phyloP scores from a whole-genome alignment of 2,113 vertebrate species.

The Oxygymnocypris stewartii region DNA sequence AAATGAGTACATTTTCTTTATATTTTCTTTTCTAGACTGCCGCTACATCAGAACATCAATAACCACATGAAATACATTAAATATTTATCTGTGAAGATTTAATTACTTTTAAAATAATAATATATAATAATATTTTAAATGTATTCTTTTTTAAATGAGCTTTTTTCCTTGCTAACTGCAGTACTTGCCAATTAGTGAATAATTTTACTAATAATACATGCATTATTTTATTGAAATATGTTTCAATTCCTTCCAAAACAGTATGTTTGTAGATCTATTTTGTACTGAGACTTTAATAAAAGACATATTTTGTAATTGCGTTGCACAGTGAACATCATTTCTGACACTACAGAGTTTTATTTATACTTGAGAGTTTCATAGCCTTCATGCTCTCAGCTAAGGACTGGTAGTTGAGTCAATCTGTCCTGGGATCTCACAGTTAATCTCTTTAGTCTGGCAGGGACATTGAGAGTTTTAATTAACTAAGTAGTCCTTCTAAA shows the following conservation, averaged over 20 bases:
- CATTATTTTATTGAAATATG: not conserved
- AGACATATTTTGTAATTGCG: not conserved
- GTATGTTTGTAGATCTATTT: slow-evolving; percentile 16
- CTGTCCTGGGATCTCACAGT: slow-evolving; percentile 25
- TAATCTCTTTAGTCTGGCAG: slow-evolving; percentile 78
- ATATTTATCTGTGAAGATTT: not conserved
- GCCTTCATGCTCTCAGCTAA: not conserved
- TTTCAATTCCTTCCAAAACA: not conserved
- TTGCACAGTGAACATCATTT: not conserved
- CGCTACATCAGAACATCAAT: not conserved
- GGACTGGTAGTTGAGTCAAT: not conserved
- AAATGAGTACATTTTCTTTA: not conserved
- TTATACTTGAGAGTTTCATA: not conserved
- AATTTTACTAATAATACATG: not conserved
- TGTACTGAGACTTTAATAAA: slow-evolving; percentile 10
- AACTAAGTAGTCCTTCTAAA: slow-evolving; percentile 64
- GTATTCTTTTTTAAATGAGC: not conserved
- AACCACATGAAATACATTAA: not conserved
- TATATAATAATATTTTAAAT: not conserved
- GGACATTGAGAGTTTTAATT: slow-evolving; percentile 67
- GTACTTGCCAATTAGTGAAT: not conserved
- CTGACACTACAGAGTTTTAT: not conserved
- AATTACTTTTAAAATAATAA: not conserved
- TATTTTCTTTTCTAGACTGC: slow-evolving; percentile 36
- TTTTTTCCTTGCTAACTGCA: not conserved